These are phyloP conservation scores for Anguilla japonica DNA, from an alignment of 2,113 vertebrate genomes.

Conservation along the genomic window DNA sequence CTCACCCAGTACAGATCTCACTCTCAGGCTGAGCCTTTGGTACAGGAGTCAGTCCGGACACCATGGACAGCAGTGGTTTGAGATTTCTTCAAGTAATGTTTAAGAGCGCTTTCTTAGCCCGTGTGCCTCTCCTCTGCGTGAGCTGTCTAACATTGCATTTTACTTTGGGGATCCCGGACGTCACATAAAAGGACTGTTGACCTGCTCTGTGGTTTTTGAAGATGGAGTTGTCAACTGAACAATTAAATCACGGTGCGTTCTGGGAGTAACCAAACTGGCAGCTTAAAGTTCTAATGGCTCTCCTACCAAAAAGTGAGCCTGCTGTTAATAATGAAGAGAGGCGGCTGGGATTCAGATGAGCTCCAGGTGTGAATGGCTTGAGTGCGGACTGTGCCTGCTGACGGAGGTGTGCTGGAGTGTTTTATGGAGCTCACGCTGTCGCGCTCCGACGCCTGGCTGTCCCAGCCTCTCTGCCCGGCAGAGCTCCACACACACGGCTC, in stretches of 20 bases:
- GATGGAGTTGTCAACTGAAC: no score
- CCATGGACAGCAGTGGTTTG: no score
- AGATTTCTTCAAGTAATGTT: no score
- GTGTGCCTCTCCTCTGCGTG: neutral
- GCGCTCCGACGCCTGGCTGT: neutral
- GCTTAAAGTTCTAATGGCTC: no score
- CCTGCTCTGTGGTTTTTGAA: no score
- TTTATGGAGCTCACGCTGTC: neutral
- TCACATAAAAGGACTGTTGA: neutral
- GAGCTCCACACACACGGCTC: neutral
- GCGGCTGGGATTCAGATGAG: neutral
- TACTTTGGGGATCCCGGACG: neutral
- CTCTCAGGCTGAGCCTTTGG: no score
- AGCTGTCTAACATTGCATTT: neutral
- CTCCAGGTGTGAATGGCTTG: neutral
- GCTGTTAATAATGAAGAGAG: neutral
- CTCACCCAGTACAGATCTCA: no score
- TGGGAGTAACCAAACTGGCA: no score
- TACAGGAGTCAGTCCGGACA: no score
- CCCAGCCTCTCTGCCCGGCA: neutral
- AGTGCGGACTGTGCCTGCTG: neutral
- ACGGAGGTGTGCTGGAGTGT: neutral
- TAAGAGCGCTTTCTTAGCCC: no score
- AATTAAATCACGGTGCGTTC: no score
- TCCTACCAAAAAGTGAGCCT: no score